Evolutionary conservation across 1,140 invertebrate genomes (phyloP).

Genomic region (Heterodera schachtii): DNA sequence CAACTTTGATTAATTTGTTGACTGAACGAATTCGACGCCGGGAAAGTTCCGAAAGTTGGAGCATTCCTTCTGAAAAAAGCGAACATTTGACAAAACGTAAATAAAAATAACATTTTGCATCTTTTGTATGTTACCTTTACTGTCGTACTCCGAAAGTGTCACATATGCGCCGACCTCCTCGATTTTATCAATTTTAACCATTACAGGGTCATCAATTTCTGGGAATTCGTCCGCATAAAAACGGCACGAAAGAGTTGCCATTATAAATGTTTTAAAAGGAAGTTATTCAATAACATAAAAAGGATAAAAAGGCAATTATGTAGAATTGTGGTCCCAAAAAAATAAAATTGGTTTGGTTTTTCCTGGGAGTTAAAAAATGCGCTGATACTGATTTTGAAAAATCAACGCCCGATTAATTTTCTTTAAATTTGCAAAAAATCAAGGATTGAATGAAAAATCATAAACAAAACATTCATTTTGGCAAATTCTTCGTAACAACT

Average conservation of each 20-base stretch:
- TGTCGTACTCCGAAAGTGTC: conserved; percentile 93
- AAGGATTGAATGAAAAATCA: no score
- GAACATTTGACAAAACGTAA: no score
- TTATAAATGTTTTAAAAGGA: neutral
- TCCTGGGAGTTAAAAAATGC: no score
- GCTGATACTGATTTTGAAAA: no score
- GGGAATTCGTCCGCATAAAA: conserved; percentile 98
- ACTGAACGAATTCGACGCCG: conserved; percentile 96
- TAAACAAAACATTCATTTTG: no score
- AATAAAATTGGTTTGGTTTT: no score
- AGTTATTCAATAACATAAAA: neutral
- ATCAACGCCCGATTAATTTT: no score
- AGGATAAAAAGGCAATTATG: neutral
- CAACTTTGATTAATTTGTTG: conserved; percentile 97
- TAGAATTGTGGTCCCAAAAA: no score
- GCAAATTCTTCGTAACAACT: no score
- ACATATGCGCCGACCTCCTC: conserved; percentile 99
- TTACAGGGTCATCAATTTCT: conserved; percentile 97
- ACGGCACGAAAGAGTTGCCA: conserved; percentile 82
- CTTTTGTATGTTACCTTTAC: conserved; percentile 82
- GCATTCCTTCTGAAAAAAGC: conserved; percentile 68
- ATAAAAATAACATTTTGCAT: no score
- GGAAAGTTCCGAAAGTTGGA: conserved; percentile 84
- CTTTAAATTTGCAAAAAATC: no score
- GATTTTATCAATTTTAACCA: conserved; percentile 97